Evolutionary conservation across 2,888 invertebrate genomes (phyloP).

Genomic region (Agonopterix arenella): DNA sequence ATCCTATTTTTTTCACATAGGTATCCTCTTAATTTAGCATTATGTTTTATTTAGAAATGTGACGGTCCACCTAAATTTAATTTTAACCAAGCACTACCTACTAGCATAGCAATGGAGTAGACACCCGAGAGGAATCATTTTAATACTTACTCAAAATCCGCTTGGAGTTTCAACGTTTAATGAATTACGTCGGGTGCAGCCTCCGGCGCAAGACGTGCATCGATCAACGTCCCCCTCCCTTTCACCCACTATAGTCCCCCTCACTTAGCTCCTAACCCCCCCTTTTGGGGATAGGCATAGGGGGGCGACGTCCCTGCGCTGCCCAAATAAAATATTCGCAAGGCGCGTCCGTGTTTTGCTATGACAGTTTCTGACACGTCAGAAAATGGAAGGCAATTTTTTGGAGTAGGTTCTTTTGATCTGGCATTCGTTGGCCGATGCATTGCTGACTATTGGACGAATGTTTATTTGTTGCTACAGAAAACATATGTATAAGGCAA

Average conservation of each 20-base stretch:
- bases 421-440: conserved; percentile 36
- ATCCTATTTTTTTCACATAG: too few species aligned
- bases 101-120: conserved; percentile 19
- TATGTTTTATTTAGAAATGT: too few species aligned
- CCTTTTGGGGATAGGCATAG: conserved; percentile 49
- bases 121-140: conserved; percentile 74
- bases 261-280: conserved; percentile 14
- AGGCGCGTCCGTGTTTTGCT: conserved; percentile 14
- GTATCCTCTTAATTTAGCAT: too few species aligned
- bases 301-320: conserved; percentile 54
- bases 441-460: conserved; percentile 21
- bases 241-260: conserved; percentile 12
- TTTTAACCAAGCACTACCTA: not conserved
- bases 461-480: too few species aligned
- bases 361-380: conserved; percentile 8
- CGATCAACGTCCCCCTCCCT: conserved; percentile 65
- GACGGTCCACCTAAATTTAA: too few species aligned
- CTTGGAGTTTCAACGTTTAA: conserved; percentile 75
- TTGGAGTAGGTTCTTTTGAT: too few species aligned
- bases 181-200: conserved; percentile 77
- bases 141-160: conserved; percentile 76
- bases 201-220: conserved; percentile 80
- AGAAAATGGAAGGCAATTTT: conserved; percentile 4
- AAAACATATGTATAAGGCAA: too few species aligned
- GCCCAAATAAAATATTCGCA: conserved; percentile 75